Evolutionary conservation across 1,140 invertebrate species (phyloP).

Genomic region (Luehdorfia chinensis): DNA sequence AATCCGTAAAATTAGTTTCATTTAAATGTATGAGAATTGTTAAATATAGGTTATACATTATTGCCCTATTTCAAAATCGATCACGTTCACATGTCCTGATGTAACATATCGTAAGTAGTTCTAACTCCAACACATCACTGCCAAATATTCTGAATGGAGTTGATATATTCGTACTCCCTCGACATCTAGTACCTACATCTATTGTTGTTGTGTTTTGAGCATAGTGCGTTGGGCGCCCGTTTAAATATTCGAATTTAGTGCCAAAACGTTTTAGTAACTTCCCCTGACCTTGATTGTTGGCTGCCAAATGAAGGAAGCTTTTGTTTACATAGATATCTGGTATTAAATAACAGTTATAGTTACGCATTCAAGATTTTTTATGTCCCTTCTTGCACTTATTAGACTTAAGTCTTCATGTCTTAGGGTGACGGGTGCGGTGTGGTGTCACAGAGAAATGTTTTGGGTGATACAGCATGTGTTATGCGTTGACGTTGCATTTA

Average conservation of each 20-base stretch:
- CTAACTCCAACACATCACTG: slow-evolving; percentile 8
- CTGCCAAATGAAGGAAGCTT: slow-evolving; percentile 17
- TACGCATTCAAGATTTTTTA: no score
- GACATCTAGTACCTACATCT: not conserved
- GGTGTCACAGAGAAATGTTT: no score
- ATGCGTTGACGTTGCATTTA: no score
- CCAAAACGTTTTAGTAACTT: slow-evolving; percentile 17
- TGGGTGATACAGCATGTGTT: no score
- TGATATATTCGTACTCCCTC: slow-evolving; percentile 4
- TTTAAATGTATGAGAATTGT: no score
- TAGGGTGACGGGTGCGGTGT: no score
- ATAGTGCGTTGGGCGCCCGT: slow-evolving; percentile 5
- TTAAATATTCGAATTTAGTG: slow-evolving; percentile 10
- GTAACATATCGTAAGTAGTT: not conserved
- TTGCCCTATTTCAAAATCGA: not conserved
- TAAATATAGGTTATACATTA: no score
- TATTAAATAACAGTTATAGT: no score
- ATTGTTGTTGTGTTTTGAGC: slow-evolving; percentile 1
- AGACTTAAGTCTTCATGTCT: no score
- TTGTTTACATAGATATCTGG: slow-evolving; percentile 9
- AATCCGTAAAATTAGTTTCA: no score
- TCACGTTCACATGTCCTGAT: not conserved
- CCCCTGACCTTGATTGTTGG: slow-evolving; percentile 20
- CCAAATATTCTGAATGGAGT: slow-evolving; percentile 18
- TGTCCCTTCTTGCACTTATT: no score